phyloP scores from a whole-genome alignment of 2,888 invertebrate genomes.

The Lasioglossum calceatum region DNA sequence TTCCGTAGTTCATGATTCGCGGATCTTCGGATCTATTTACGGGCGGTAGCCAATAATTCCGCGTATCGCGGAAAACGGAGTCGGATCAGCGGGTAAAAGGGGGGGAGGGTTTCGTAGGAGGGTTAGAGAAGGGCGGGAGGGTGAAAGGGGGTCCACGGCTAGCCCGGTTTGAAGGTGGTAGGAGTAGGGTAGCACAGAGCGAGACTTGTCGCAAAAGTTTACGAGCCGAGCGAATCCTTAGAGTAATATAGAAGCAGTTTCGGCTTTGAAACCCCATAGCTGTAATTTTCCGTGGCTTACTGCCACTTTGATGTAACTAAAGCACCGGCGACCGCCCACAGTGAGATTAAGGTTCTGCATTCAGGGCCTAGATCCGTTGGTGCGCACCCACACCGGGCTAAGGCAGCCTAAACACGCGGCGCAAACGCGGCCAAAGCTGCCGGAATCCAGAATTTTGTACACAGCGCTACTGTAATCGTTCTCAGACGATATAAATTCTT shows the following conservation, averaged over 20 bases:
- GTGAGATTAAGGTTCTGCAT: conserved; percentile 70
- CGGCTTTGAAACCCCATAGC: conserved; percentile 74
- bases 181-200: conserved; percentile 10
- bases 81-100: not conserved
- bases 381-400: not conserved
- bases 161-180: not conserved
- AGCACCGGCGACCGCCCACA: conserved; percentile 61
- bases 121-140: not conserved
- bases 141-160: not conserved
- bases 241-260: conserved; percentile 73
- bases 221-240: conserved; percentile 64
- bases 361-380: conserved; percentile 36
- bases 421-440: conserved; percentile 58
- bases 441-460: conserved; percentile 60
- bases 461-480: conserved; percentile 47
- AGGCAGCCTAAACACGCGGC: conserved; percentile 53
- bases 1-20: conserved; percentile 16
- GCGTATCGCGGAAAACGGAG: conserved; percentile 28
- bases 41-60: conserved; percentile 34
- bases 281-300: conserved; percentile 77
- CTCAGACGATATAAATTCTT: conserved; percentile 53
- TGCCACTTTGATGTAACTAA: conserved; percentile 74
- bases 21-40: conserved; percentile 28
- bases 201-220: conserved; percentile 65
- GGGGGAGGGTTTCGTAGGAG: not conserved